These are phyloP conservation scores for Cepaea nemoralis DNA, from an alignment of 1,140 invertebrate genomes.

Conservation along the genomic window DNA sequence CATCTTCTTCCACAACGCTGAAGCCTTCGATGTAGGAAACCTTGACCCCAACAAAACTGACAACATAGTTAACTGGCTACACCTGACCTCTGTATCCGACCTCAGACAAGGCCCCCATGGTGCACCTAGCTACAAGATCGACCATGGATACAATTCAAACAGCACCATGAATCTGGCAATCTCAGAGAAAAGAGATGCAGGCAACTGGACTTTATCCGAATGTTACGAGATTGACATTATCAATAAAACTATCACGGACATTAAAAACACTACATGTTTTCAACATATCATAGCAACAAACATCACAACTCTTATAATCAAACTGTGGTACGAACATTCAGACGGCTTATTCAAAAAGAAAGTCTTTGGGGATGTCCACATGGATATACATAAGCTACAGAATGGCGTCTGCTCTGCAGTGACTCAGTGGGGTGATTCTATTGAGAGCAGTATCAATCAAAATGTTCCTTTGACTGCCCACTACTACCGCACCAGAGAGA, in stretches of 20 bases:
- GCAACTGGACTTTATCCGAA: constrained; percentile 42
- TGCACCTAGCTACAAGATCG: neutral
- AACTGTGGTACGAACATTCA: constrained; percentile 51
- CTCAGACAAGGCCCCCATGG: constrained; percentile 39
- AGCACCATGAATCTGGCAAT: neutral
- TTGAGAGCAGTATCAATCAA: constrained; percentile 23
- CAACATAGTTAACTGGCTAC: constrained; percentile 46
- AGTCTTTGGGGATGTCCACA: constrained; percentile 61
- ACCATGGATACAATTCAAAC: neutral
- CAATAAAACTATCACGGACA: constrained; percentile 38
- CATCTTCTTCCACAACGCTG: constrained; percentile 45
- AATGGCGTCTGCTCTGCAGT: neutral
- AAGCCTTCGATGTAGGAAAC: constrained; percentile 43
- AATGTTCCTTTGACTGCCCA: constrained; percentile 42
- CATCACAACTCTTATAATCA: constrained; percentile 44
- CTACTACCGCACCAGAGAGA: constrained; percentile 49
- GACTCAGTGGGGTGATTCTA: neutral
- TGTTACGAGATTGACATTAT: constrained; percentile 49
- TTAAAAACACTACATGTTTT: constrained; percentile 22
- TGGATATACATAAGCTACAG: constrained; percentile 40
- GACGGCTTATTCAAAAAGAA: constrained; percentile 49
- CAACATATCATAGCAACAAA: constrained; percentile 24
- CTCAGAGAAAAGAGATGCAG: neutral
- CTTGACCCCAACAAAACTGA: constrained; percentile 6
- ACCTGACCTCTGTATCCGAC: constrained; percentile 53